Base-by-base conservation (phyloP, 1,140 invertebrate species). In the Drosophila melanica region DNA sequence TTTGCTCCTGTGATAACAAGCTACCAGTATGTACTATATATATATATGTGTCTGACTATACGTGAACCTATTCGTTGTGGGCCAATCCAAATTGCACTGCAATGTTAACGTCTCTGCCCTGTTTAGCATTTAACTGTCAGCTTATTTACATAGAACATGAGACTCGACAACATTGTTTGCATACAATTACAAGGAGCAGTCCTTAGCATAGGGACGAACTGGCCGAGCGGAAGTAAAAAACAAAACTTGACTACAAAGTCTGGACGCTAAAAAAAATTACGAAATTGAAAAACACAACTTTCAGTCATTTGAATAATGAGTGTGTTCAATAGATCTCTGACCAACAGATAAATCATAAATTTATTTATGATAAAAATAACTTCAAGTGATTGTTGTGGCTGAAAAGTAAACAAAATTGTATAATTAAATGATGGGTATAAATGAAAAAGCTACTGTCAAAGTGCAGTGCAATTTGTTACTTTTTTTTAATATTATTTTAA, bases 121-220 rank as follows among this genome's bases (percentile, higher is more conserved):
- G 79, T 79, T 89, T 79, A 67, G 60, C 73, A 89, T 89, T 79
- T 74, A 72, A 64, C 68, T 66, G 78, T 72, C 68, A 67, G 63
- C 81, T 81, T 85, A 90, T 90, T 90, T 90, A 81, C 85, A 90
- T 90, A 86, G 78, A 86, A 90, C 85, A 90, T 74, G 81, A 75
- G 75, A 86, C 69, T 76, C 79, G 60, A 45, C 53, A 57, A 57
- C 70, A 76, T 79, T 90, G 90, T 90, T 90, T 90, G 85, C 86
- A 90, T 90, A 90, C 78, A 80, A 79, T 78, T 87, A 86, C 84
- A 77, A 63, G 71, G 60, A 77, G 77, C 55, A 11, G 23, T 54
- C 44, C 41, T 55, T 65, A 47, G 44, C 37, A 55, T 55, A 53
- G 63, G 23, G 6, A 27, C 27, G 27, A 27, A 27, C 27, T 27